Evolutionary conservation across 1,140 invertebrate genomes (phyloP).

Genomic region (Drosophila equinoxialis): DNA sequence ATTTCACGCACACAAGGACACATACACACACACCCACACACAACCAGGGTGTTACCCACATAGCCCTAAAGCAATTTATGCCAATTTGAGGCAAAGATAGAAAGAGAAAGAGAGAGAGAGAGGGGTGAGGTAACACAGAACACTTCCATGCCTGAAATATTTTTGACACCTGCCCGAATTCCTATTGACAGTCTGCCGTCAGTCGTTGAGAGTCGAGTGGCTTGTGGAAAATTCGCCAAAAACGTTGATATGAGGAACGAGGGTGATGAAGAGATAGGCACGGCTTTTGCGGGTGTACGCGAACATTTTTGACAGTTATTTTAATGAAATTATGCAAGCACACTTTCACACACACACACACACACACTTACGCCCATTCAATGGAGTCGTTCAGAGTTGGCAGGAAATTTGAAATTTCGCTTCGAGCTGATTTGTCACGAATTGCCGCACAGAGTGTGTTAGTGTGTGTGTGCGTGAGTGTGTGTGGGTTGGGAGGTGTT

Average conservation of each 20-base stretch:
- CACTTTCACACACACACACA: constrained; percentile 62
- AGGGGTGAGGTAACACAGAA: not conserved
- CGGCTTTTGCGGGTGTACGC: constrained; percentile 56
- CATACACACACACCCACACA: not conserved
- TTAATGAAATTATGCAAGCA: constrained; percentile 79
- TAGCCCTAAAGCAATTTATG: constrained; percentile 60
- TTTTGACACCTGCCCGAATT: constrained; percentile 79
- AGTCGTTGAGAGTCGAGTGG: not conserved
- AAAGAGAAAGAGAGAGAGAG: not conserved
- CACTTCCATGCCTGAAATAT: constrained; percentile 70
- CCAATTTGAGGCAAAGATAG: constrained; percentile 38
- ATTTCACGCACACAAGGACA: constrained; percentile 51
- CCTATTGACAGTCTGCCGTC: constrained; percentile 65
- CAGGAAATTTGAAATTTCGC: not conserved
- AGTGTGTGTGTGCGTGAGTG: not conserved
- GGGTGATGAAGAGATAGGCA: constrained; percentile 16
- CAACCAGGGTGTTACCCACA: constrained; percentile 33
- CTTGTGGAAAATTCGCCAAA: constrained; percentile 44
- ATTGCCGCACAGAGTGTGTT: not conserved
- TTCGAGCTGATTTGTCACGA: constrained; percentile 31
- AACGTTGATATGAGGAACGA: constrained; percentile 34
- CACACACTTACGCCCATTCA: constrained; percentile 31
- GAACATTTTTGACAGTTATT: constrained; percentile 80
- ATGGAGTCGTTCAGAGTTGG: not conserved
- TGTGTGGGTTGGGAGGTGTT: not conserved